Base-by-base conservation (phyloP, 2,113 vertebrate genomes). In the Solenodon paradoxus region DNA sequence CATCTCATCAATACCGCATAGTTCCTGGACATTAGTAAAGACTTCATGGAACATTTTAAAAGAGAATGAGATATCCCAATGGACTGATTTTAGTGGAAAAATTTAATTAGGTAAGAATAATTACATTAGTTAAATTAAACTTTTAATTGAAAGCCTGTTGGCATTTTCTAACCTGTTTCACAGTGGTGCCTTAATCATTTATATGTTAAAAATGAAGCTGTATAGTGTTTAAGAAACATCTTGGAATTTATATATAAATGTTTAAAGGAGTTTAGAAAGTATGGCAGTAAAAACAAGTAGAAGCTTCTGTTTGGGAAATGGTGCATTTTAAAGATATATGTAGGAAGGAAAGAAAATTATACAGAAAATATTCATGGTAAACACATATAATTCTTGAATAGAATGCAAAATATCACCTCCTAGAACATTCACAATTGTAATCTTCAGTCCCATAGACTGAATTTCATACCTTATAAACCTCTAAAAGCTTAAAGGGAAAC, bases 61-160 rank as follows among this genome's bases (percentile, higher is more conserved):
- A 97, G 32, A 80, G 71, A 55, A 86, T 92, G 51, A 78, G 93
- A 17, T 92, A 95, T 96, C 85, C 95, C 97, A 94, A 49, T 22
- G 74, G 89, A 71, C 22, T 97, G 88, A 94, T 96, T 82, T 97
- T 97, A 93, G 72, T 90, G 83, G 80, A 55, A 96, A 91, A 93
- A 88, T 91, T 97, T 97, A 98, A 97, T 98, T 98, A 97, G 93
- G 28, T 57, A 45, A 64, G 66, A 97, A 75, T 96, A 98, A 97
- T 97, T 86, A 90, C 28, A 93, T 96, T 96, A 92, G n/a, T 87
- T 94, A 96, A 97, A 97, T 97, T 94, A 93, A 97, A 98, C 30
- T 92, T 98, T 97, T 97, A 97, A 97, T 97, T 97, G 92, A 97
- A 98, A 98, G 96, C 63, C 68, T 96, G 59, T 90, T 94, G 59